Conservation (phyloP, 2,113 vertebrate species). For the Channa maculata region DNA sequence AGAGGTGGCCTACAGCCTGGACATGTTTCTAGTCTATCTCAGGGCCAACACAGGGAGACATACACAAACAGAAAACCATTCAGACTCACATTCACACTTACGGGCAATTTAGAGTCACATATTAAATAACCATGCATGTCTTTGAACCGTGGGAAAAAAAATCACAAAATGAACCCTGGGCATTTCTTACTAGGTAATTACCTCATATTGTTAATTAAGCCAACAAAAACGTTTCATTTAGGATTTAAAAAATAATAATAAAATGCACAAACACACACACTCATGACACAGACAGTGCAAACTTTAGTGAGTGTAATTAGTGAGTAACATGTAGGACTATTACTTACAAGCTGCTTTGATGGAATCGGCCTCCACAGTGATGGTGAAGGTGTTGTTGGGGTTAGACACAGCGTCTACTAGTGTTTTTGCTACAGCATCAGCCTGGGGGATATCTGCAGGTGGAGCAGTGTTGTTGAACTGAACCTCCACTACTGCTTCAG, state of each 20-base stretch:
- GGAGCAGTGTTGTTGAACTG: constrained; percentile 12
- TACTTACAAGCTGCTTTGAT: constrained; percentile 18
- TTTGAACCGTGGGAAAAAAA: too few species aligned
- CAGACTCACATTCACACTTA: too few species aligned
- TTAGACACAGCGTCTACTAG: not conserved
- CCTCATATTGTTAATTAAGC: not conserved
- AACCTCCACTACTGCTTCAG: constrained; percentile 15
- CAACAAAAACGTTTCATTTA: not conserved
- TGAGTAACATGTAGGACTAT: not conserved
- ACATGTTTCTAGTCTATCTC: too few species aligned
- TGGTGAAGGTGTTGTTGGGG: constrained; percentile 18
- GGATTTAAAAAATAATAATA: too few species aligned
- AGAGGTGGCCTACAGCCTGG: too few species aligned
- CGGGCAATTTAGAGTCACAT: too few species aligned
- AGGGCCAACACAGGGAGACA: too few species aligned
- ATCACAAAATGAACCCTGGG: not conserved
- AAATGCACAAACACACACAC: too few species aligned
- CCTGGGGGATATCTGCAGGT: not conserved
- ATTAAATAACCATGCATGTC: too few species aligned
- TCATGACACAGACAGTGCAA: too few species aligned
- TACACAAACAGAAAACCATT: too few species aligned
- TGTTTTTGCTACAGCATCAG: not conserved
- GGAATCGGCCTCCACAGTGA: not conserved
- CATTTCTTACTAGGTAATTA: not conserved
- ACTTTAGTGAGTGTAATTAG: too few species aligned